These are phyloP conservation scores for Achlya flavicornis DNA, from an alignment of 2,888 invertebrate species.

Conservation along the genomic window DNA sequence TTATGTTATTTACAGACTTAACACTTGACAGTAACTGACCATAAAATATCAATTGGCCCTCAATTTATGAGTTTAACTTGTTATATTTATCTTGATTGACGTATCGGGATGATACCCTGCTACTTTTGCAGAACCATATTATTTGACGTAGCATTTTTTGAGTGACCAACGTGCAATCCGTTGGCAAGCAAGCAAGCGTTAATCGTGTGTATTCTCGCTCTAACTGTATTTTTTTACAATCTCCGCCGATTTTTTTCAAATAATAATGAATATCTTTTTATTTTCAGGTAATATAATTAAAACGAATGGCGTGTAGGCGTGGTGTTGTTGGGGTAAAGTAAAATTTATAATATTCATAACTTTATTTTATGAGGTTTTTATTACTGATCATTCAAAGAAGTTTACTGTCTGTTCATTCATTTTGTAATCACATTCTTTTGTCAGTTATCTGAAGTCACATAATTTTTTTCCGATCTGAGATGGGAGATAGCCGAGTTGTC, in stretches of 20 bases:
- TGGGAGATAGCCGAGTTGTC: conserved; percentile 30
- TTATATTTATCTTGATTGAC: no score
- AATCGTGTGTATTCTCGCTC: no score
- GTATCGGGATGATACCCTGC: no score
- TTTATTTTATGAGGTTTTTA: neutral
- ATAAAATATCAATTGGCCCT: no score
- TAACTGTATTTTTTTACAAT: no score
- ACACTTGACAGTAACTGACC: conserved; percentile 14
- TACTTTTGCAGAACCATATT: no score
- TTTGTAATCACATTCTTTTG: neutral
- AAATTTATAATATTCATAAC: no score
- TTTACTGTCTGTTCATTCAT: neutral
- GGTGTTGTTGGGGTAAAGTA: neutral
- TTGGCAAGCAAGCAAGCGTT: no score
- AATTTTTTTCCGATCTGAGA: conserved; percentile 44
- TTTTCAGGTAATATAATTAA: conserved; percentile 2
- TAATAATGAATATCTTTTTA: neutral
- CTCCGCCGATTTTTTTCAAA: neutral
- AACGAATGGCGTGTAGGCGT: neutral
- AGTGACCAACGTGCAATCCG: no score
- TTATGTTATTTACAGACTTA: conserved; percentile 24
- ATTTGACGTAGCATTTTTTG: no score
- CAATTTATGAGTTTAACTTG: no score
- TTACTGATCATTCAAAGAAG: neutral
- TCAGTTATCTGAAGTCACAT: conserved; percentile 37